Percentiles rank a stretch among this genome's conserved stretches.
These are phyloP conservation scores for Diprion similis DNA, from an alignment of 1,140 invertebrate genomes.

Conservation along the genomic window DNA sequence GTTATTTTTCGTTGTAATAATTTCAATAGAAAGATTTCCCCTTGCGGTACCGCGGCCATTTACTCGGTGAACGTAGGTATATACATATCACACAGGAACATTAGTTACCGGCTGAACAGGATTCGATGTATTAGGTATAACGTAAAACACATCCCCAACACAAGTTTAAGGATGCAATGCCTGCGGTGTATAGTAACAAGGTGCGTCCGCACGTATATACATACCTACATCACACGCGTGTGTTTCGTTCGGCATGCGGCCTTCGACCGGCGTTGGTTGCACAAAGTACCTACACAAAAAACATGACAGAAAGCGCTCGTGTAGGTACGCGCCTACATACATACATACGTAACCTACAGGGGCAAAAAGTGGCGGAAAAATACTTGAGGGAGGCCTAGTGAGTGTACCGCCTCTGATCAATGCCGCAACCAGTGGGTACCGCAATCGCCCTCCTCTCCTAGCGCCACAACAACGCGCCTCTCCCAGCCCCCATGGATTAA, in stretches of 20 bases:
- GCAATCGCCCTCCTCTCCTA: conserved; percentile 17
- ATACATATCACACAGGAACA: neutral
- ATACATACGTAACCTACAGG: neutral
- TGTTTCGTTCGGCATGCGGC: conserved; percentile 14
- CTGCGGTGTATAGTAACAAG: conserved; percentile 15
- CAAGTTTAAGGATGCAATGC: neutral
- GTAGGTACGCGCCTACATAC: conserved; percentile 11
- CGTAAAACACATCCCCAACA: neutral
- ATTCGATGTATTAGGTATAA: neutral
- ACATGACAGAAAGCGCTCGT: conserved; percentile 22
- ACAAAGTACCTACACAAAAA: conserved; percentile 34
- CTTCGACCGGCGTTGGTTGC: conserved; percentile 19
- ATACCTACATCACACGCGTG: conserved; percentile 19
- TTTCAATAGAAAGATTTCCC: conserved; percentile 60
- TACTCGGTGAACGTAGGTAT: too few relatives aligned
- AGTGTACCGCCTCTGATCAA: conserved; percentile 50
- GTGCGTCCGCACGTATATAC: conserved; percentile 16
- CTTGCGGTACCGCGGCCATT: conserved; percentile 29
- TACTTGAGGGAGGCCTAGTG: conserved; percentile 41
- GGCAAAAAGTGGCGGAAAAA: conserved; percentile 31
- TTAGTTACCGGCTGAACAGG: neutral
- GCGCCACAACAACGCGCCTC: neutral
- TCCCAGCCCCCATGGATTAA: neutral
- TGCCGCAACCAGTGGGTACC: conserved; percentile 52
- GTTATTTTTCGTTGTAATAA: conserved; percentile 39